Conservation (phyloP, 2,888 invertebrate genomes). For the Melanophora roralis region DNA sequence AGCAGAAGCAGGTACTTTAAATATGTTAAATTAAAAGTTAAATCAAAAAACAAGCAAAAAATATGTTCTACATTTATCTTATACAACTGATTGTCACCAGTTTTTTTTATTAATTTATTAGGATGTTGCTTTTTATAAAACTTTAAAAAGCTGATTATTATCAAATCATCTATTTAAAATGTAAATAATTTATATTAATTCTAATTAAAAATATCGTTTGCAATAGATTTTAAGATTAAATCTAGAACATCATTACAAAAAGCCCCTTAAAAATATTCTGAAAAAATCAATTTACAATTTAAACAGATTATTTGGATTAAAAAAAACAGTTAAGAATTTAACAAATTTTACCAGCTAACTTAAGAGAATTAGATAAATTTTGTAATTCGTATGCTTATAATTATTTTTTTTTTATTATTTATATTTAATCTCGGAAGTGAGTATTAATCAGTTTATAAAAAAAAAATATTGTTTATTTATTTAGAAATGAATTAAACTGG, state of each 20-base stretch:
- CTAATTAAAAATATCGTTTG: not conserved
- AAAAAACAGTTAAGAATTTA: not conserved
- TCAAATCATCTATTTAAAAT: not conserved
- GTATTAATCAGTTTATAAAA: conserved; percentile 29
- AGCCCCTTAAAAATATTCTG: not conserved
- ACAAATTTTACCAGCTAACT: not conserved
- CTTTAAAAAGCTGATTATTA: not conserved
- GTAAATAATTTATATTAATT: not conserved
- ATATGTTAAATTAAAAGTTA: no score
- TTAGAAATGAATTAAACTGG: conserved; percentile 35
- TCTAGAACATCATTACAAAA: not conserved
- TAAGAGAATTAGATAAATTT: not conserved
- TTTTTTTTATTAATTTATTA: no score
- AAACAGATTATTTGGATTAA: not conserved
- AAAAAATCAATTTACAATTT: not conserved
- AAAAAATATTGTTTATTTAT: conserved; percentile 11
- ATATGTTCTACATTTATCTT: no score
- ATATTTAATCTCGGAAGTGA: conserved; percentile 31
- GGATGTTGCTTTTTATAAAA: no score
- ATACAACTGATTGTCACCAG: no score
- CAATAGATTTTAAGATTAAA: not conserved
- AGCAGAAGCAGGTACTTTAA: no score
- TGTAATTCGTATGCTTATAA: not conserved
- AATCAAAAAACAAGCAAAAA: no score
- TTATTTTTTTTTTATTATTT: no score